These are phyloP conservation scores for Colossoma macropomum DNA, from an alignment of 2,113 vertebrate species.

Conservation along the genomic window DNA sequence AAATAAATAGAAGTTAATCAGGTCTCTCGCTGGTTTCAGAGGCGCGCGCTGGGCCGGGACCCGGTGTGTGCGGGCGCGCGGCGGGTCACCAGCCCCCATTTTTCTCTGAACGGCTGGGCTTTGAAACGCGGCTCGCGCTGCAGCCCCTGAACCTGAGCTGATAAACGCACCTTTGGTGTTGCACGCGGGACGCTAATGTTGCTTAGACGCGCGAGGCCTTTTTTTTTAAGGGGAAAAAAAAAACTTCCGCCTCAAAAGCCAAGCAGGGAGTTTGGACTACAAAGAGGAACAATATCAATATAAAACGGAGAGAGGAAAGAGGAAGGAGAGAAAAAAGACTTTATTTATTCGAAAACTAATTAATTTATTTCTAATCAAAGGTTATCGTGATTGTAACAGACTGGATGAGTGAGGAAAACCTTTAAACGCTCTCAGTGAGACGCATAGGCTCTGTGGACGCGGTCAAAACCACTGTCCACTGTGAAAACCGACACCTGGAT, in stretches of 20 bases:
- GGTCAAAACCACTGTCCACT: neutral
- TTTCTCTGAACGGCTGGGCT: conserved; percentile 69
- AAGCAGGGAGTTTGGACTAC: conserved; percentile 27
- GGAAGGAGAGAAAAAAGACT: neutral
- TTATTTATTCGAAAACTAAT: conserved; percentile 36
- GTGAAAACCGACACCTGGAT: neutral
- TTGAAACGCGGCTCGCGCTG: conserved; percentile 55
- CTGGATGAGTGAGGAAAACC: conserved; percentile 6
- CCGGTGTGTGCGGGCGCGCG: neutral
- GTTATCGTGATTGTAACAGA: neutral
- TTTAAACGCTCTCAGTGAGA: neutral
- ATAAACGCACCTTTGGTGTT: conserved; percentile 69
- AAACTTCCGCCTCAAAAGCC: conserved; percentile 23
- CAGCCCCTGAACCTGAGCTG: conserved; percentile 72
- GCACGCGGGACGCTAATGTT: conserved; percentile 14
- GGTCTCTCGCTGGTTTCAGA: conserved; percentile 78
- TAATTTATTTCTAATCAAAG: conserved; percentile 41
- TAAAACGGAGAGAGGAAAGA: neutral
- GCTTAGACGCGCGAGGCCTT: neutral
- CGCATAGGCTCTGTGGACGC: neutral
- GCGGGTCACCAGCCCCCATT: conserved; percentile 46
- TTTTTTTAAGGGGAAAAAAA: neutral
- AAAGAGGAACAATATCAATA: conserved; percentile 22
- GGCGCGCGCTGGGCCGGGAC: conserved; percentile 72
- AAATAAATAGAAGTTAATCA: conserved; percentile 77